These are phyloP conservation scores for Sepiola atlantica DNA, from an alignment of 2,888 invertebrate genomes.

Conservation along the genomic window DNA sequence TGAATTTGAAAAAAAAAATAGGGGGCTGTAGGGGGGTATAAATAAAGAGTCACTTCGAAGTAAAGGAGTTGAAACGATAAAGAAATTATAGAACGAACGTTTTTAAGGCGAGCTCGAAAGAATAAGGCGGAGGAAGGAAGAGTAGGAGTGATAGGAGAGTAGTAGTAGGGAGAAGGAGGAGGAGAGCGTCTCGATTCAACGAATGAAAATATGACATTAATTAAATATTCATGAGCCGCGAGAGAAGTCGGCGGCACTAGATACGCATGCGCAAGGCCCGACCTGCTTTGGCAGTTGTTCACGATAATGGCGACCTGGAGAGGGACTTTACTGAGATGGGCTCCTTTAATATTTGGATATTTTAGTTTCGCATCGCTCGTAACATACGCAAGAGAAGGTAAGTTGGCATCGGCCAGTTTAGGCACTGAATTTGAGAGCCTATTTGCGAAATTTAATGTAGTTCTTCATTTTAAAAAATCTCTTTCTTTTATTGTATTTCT, in stretches of 20 bases:
- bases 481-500: background rate
- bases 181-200: conserved; percentile 22
- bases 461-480: background rate
- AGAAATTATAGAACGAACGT: background rate
- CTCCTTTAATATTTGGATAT: background rate
- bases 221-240: conserved; percentile 32
- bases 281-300: conserved; percentile 8
- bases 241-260: background rate
- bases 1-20: background rate
- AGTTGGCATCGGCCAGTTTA: background rate
- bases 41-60: background rate
- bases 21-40: background rate
- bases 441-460: background rate
- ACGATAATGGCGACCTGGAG: conserved; percentile 19
- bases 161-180: conserved; percentile 4
- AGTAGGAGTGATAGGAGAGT: background rate
- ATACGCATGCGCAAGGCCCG: background rate
- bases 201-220: conserved; percentile 32
- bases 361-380: conserved; percentile 19
- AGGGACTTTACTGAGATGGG: background rate
- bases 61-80: background rate
- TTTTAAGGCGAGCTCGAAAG: background rate
- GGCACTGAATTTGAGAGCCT: background rate
- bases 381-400: conserved; percentile 10
- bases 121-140: conserved; percentile 8